A percentile compares a stretch with the other conserved stretches of the same genome.
These are phyloP conservation scores for Poecilia gillii DNA, from an alignment of 2,797 vertebrate genomes.

Conservation along the genomic window DNA sequence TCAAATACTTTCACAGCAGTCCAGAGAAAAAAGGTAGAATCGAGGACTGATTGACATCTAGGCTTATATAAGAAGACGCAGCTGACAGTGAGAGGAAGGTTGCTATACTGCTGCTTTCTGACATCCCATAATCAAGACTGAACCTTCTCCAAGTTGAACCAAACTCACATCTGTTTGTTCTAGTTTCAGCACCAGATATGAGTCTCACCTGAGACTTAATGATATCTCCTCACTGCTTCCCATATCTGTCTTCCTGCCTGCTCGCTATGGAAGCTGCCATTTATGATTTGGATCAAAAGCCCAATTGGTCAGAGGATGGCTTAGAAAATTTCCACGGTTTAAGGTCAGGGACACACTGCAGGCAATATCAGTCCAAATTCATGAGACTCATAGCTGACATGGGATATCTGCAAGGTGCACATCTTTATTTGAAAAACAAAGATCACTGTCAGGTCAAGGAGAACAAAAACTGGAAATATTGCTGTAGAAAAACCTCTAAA, in stretches of 20 bases:
- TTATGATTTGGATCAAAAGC: conserved; percentile 59
- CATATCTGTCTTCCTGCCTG: conserved; percentile 48
- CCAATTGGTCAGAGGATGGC: conserved; percentile 36
- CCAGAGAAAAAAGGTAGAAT: background rate
- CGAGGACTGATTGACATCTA: background rate
- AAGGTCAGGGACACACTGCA: conserved; percentile 30
- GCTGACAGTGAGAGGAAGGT: background rate
- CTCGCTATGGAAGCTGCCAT: conserved; percentile 55
- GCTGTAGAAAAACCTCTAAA: background rate
- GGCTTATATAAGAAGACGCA: background rate
- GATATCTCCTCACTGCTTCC: conserved; percentile 14
- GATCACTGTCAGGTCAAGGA: conserved; percentile 37
- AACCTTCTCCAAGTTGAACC: background rate
- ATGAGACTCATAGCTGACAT: conserved; percentile 20
- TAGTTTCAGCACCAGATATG: conserved; percentile 20
- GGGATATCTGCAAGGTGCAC: conserved; percentile 29
- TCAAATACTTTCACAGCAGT: background rate
- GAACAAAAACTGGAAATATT: background rate
- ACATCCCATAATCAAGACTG: background rate
- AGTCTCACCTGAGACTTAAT: conserved; percentile 16
- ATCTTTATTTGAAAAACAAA: conserved; percentile 14
- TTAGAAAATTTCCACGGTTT: conserved; percentile 4
- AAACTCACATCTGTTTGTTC: background rate
- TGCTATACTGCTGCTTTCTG: background rate
- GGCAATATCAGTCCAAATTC: conserved; percentile 51